Evolutionary conservation across 2,113 vertebrate species (phyloP), one percentile per base, ranked within the genome.

Genomic region (Tangachromis dhanisi): DNA sequence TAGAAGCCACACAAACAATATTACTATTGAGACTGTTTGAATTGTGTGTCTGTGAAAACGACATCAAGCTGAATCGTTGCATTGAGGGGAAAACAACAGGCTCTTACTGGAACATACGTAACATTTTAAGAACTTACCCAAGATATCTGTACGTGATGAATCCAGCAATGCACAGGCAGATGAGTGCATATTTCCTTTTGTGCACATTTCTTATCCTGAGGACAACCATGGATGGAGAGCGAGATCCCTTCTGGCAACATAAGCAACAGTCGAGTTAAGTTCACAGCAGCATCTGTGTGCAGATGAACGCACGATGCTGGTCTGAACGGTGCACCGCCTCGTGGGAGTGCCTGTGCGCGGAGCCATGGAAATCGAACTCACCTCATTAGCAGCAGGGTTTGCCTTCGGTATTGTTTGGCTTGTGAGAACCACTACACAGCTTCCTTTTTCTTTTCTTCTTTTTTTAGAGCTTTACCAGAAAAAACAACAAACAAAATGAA

Each of bases 61-160:
- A 51, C 26, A n/a, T 66, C 10, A 5, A 51, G 26, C 0, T 51
- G 73, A 51, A 49, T 29, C 3, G 8, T 16, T 8, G 6, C 6
- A 73, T 51, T 26, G 6, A 6, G 24, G 13, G 0, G 13, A 40
- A 53, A 19, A 5, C 11, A 85, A 10, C 21, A 78, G 4, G 9
- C 7, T 51, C 51, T 24, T 53, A 33, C 6, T 68, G 9, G 24
- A 53, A 55, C 2, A 83, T 9, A 3, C 2, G 19, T 6, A 73
- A 38, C 13, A 68, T 14, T 21, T 68, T 40, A 33, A 51, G 45
- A 51, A 73, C 96, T 96, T 40, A 97, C 96, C 96, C 71, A 5
- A 94, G 49, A 80, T 94, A 94, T 81, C 90, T 92, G 93, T 96
- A 97, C 86, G 94, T 87, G 61, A 97, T 45, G 71, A 96, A 61